Base-by-base conservation (phyloP, 2,113 vertebrate genomes). In the Mobula hypostoma region DNA sequence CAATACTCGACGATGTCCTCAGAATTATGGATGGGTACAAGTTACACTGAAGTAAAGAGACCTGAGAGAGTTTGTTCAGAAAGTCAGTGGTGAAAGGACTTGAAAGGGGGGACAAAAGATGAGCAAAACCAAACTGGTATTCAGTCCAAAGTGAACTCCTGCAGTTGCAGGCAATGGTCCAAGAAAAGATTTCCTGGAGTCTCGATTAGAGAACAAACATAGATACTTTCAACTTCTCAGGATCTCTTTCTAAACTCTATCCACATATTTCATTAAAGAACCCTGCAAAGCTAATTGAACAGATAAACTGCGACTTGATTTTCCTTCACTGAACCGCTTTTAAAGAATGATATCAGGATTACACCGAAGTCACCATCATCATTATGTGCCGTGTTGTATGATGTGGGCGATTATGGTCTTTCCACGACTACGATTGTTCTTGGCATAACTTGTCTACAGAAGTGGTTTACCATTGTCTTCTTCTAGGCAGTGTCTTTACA, bases 11-110 rank as follows among this genome's bases (percentile, higher is more conserved):
- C 58, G 97, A 98, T 4, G 97, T 97, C 63, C 95, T 98, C 85
- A 95, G 96, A 61, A 98, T 98, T 95, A 97, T 98, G 97, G 97
- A 98, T 94, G 96, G 96, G 94, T 97, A 97, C 96, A 97, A 97
- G 95, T 92, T 80, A 0, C 94, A 94, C 56, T 96, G 96, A 15
- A 29, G 15, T 29, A 14, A 76, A 56, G 68, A 48, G 74, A 56
- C 12, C 68, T 48, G 2, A 48, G 12, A 1, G 66, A 14, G 56
- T 27, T 14, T 68, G 88, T 40, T 19, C 17, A 9, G 7, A 11
- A 1, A 9, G 32, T 24, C 19, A 40, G 0, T 21, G 7, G 66
- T 36, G n/a, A 17, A 19, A 9, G 12, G 70, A 9, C 7, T 21
- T 9, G 5, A 5, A 48, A 48, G 48, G 48, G 48, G 5, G 24